Evolutionary conservation across 2,888 invertebrate genomes (phyloP).

Genomic region (Resseliella maxima): DNA sequence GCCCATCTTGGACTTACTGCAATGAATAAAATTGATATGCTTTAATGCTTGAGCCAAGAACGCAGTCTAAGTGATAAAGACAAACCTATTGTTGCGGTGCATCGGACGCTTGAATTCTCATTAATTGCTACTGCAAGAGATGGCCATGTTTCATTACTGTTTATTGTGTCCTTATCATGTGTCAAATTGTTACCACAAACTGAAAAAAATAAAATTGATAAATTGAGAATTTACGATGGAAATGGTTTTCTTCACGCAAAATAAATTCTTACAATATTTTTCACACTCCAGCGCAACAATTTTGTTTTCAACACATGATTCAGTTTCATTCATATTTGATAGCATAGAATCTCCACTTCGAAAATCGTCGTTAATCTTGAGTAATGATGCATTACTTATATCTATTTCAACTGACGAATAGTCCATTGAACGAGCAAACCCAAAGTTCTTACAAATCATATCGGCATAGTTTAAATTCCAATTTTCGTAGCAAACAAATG

Average conservation of each 20-base stretch:
- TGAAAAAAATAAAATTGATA: slow-evolving; percentile 59
- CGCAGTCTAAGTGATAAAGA: background rate
- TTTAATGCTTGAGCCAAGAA: background rate
- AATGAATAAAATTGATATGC: slow-evolving; percentile 60
- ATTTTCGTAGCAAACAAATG: slow-evolving; percentile 69
- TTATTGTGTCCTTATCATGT: slow-evolving; percentile 58
- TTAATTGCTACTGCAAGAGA: slow-evolving; percentile 69
- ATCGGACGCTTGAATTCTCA: slow-evolving; percentile 67
- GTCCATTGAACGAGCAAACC: slow-evolving; percentile 68
- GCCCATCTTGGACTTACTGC: slow-evolving; percentile 69
- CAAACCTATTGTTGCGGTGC: slow-evolving; percentile 67
- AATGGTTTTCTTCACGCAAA: background rate
- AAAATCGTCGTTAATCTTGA: slow-evolving; percentile 58
- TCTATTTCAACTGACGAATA: slow-evolving; percentile 58
- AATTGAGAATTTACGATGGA: background rate
- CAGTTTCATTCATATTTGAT: slow-evolving; percentile 67
- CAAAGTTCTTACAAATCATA: slow-evolving; percentile 70
- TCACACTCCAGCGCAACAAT: slow-evolving; percentile 71
- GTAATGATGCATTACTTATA: slow-evolving; percentile 58
- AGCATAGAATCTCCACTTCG: slow-evolving; percentile 64
- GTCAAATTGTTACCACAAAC: slow-evolving; percentile 65
- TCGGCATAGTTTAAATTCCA: slow-evolving; percentile 71
- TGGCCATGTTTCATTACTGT: slow-evolving; percentile 67
- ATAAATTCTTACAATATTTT: slow-evolving; percentile 68
- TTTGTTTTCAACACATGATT: slow-evolving; percentile 66